phyloP scores from a whole-genome alignment of 2,113 vertebrate species.

The Laterallus jamaicensis region DNA sequence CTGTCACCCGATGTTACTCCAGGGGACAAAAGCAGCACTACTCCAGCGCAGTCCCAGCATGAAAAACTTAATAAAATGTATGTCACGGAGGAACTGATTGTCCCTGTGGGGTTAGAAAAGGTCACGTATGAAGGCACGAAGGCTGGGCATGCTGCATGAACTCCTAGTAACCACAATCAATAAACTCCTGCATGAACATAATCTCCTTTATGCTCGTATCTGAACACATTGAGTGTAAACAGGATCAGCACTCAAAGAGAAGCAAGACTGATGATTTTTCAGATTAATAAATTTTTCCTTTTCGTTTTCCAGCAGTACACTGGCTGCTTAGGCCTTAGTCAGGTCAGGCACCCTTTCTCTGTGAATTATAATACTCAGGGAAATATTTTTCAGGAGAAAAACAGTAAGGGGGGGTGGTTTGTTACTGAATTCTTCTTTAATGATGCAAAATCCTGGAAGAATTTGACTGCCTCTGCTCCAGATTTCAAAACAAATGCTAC shows the following conservation, averaged over 20 bases:
- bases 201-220: background rate
- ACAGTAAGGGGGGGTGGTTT: background rate
- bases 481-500: background rate
- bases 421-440: background rate
- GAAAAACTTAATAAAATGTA: constrained; percentile 37
- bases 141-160: constrained; percentile 8
- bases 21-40: background rate
- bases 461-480: background rate
- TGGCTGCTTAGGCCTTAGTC: background rate
- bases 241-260: background rate
- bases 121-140: constrained; percentile 4
- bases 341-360: background rate
- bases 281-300: background rate
- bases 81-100: constrained; percentile 27
- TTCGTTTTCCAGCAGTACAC: background rate
- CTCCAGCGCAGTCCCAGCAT: background rate
- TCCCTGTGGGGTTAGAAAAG: constrained; percentile 8
- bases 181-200: background rate
- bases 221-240: background rate
- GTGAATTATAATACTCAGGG: background rate
- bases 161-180: background rate
- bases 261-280: background rate
- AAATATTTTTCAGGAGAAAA: background rate
- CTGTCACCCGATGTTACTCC: background rate
- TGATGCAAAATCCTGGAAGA: background rate